Evolutionary conservation across 2,888 invertebrate genomes (phyloP).

Genomic region (Osmoderma eremita): DNA sequence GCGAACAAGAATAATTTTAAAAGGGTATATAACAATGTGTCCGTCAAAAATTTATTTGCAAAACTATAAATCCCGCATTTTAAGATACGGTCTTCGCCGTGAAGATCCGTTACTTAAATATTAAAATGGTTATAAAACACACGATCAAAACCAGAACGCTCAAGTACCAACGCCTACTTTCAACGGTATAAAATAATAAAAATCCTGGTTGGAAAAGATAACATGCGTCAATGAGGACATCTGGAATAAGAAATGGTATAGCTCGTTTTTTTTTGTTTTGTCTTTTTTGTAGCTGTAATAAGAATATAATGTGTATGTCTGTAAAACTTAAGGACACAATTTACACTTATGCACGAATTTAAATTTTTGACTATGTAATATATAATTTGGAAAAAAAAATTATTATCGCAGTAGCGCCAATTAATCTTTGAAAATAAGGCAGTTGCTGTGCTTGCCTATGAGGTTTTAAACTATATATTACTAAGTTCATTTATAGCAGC

Average conservation of each 20-base stretch:
- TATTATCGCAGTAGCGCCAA: no score
- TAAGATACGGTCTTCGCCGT: background rate
- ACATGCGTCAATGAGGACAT: background rate
- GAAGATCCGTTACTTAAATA: slow-evolving; percentile 22
- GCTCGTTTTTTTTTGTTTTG: no score
- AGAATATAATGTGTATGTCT: no score
- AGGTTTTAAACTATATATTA: no score
- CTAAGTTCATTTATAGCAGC: no score
- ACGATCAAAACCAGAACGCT: slow-evolving; percentile 13
- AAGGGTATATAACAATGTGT: background rate
- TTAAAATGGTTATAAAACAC: slow-evolving; percentile 5
- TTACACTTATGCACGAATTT: no score
- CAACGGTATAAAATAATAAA: slow-evolving; percentile 14
- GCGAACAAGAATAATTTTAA: background rate
- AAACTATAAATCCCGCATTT: slow-evolving; percentile 28
- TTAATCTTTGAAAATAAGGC: no score
- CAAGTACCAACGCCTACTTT: background rate
- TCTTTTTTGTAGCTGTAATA: no score
- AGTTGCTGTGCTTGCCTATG: no score
- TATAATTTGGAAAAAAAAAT: no score
- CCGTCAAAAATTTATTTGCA: slow-evolving; percentile 2
- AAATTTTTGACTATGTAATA: no score
- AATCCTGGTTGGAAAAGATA: background rate
- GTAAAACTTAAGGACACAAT: no score
- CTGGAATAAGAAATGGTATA: background rate